Evolutionary conservation across 2,888 invertebrate species (phyloP).

Genomic region (Agonopterix subpropinquella): DNA sequence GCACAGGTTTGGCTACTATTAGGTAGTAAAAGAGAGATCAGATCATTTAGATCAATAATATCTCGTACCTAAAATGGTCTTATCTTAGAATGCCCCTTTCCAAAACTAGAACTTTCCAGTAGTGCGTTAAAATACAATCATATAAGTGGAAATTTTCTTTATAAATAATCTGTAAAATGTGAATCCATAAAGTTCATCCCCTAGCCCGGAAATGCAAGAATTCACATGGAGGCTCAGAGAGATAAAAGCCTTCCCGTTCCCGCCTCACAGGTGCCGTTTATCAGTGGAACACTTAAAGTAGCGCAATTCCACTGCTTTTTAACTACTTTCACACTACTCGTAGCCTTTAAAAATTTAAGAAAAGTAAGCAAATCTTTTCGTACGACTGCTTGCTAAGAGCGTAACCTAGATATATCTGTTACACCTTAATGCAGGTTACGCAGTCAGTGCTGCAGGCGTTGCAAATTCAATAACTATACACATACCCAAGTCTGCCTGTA

Average conservation of each 20-base stretch:
- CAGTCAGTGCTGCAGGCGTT: no score
- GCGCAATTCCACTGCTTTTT: conserved; percentile 17
- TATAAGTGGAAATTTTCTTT: background rate
- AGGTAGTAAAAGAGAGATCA: no score
- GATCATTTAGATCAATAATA: no score
- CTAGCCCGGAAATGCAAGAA: conserved; percentile 21
- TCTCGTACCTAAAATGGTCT: no score
- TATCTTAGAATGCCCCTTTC: no score
- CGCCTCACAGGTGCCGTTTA: conserved; percentile 36
- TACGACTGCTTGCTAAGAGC: background rate
- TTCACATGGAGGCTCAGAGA: conserved; percentile 11
- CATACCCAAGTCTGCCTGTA: no score
- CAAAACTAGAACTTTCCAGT: no score
- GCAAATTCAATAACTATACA: no score
- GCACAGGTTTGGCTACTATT: no score
- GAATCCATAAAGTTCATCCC: conserved; percentile 12
- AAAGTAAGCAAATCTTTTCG: background rate
- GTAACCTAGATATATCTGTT: background rate
- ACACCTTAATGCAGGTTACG: no score
- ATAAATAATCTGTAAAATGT: background rate
- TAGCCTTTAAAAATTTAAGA: conserved; percentile 13
- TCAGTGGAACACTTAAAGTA: conserved; percentile 35
- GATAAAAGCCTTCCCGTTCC: conserved; percentile 34
- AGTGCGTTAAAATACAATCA: no score
- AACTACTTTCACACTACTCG: conserved; percentile 26